Percentiles rank a stretch among this genome's conserved stretches.
Evolutionary conservation across 92 coral and sea anemone genomes (phyloP).

Genomic region (Chrysogorgia sp.): DNA sequence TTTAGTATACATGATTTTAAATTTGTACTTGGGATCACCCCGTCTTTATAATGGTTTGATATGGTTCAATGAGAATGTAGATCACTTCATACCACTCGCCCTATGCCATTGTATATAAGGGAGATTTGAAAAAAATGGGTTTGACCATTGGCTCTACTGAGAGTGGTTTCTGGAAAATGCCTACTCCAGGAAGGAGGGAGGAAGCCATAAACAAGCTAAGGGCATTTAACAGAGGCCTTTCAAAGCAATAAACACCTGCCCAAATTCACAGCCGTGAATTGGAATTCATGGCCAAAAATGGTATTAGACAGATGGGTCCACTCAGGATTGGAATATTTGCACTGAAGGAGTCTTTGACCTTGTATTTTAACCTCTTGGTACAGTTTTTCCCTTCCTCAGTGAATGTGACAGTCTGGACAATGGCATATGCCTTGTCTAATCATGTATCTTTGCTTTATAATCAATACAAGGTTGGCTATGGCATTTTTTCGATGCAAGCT

Average conservation of each 20-base stretch:
- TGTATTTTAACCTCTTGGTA: conserved; percentile 39
- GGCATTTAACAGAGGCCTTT: not conserved
- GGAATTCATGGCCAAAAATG: conserved; percentile 47
- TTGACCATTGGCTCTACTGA: not conserved
- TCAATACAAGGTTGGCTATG: conserved; percentile 42
- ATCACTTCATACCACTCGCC: conserved; percentile 27
- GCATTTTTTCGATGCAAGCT: conserved; percentile 53
- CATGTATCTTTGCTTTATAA: conserved; percentile 49
- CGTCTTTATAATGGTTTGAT: conserved; percentile 1
- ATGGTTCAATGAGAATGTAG: conserved; percentile 51
- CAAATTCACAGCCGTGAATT: conserved; percentile 25
- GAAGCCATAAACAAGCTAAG: not conserved
- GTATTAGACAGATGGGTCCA: not conserved
- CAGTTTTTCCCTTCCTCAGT: conserved; percentile 46
- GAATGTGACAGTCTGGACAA: conserved; percentile 44
- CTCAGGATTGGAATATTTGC: conserved; percentile 2
- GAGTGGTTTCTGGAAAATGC: not conserved
- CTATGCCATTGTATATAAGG: conserved; percentile 9
- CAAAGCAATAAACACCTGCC: not conserved
- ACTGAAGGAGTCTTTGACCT: conserved; percentile 28
- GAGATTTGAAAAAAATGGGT: conserved; percentile 56
- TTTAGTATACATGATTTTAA: conserved; percentile 52
- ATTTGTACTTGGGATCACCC: conserved; percentile 50
- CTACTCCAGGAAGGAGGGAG: too few species aligned
- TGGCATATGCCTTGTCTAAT: conserved; percentile 62